Evolutionary conservation across 2,113 vertebrate species (phyloP).

Genomic region (Oryzias melastigma): DNA sequence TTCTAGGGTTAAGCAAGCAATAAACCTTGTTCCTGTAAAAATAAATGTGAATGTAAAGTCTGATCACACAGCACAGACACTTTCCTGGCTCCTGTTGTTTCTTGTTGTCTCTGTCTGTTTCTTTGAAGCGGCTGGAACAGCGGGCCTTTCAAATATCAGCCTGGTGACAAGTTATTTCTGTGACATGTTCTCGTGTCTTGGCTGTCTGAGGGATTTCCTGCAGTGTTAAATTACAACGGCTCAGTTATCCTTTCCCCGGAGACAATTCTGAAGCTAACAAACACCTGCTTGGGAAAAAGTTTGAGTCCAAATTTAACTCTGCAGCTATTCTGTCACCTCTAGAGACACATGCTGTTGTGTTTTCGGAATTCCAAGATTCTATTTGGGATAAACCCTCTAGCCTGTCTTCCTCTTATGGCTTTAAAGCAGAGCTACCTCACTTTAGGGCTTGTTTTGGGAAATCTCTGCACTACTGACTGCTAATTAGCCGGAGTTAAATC

Average conservation of each 20-base stretch:
- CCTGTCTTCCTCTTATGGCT: no score
- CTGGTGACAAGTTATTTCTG: constrained; percentile 51
- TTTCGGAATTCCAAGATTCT: neutral
- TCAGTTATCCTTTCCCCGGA: constrained; percentile 28
- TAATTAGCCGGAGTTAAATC: no score
- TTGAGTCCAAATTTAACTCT: constrained; percentile 35
- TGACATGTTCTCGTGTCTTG: constrained; percentile 55
- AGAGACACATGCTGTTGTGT: constrained; percentile 18
- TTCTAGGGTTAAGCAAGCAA: no score
- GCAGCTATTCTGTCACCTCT: constrained; percentile 33
- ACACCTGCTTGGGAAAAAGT: constrained; percentile 30
- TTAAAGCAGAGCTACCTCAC: no score
- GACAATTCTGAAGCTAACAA: constrained; percentile 22
- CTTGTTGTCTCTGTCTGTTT: neutral
- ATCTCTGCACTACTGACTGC: no score
- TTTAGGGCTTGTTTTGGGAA: no score
- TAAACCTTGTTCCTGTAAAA: no score
- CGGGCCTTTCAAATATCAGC: constrained; percentile 14
- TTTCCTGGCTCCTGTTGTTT: neutral
- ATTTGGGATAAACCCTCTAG: no score
- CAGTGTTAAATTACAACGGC: constrained; percentile 62
- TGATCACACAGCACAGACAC: no score
- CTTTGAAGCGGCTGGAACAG: constrained; percentile 8
- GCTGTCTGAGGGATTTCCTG: constrained; percentile 50
- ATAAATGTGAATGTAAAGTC: no score